Evolutionary conservation across 1,140 invertebrate species (phyloP).

Genomic region (Steinernema feltiae): DNA sequence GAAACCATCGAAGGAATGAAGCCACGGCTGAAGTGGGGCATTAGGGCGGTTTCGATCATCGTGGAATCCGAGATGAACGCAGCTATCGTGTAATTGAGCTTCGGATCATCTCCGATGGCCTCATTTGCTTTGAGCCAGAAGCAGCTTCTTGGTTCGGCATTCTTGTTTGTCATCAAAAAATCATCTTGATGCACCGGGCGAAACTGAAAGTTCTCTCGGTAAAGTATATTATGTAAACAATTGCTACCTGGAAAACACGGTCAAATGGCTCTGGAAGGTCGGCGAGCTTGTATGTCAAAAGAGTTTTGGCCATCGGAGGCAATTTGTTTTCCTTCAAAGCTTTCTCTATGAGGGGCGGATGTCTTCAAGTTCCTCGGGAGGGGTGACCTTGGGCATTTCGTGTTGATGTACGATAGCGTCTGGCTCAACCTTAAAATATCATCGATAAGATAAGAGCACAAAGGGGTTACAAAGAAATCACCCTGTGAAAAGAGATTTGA

Average conservation of each 20-base stretch:
- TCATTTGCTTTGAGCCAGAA: constrained; percentile 39
- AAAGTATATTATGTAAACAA: background rate
- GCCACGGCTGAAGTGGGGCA: constrained; percentile 35
- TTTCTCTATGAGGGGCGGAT: constrained; percentile 21
- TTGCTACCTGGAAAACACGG: constrained; percentile 30
- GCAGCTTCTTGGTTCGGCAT: constrained; percentile 15
- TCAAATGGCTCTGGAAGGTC: constrained; percentile 36
- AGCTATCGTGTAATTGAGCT: constrained; percentile 35
- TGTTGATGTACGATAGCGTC: constrained; percentile 47
- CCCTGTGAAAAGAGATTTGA: constrained; percentile 58
- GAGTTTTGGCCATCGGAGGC: constrained; percentile 13
- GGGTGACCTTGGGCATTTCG: constrained; percentile 49
- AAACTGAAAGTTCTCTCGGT: constrained; percentile 21
- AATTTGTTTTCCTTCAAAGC: constrained; percentile 25
- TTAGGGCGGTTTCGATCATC: constrained; percentile 40
- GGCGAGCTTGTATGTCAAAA: constrained; percentile 23
- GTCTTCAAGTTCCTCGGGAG: constrained; percentile 42
- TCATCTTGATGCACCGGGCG: constrained; percentile 31
- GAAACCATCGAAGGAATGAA: constrained; percentile 44
- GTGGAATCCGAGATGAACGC: constrained; percentile 39
- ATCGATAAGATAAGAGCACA: background rate
- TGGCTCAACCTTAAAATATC: constrained; percentile 43
- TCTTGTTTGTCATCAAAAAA: constrained; percentile 26
- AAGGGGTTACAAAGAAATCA: background rate
- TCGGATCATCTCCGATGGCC: constrained; percentile 39